Evolutionary conservation across 2,888 invertebrate genomes (phyloP).

Genomic region (Incurvaria masculella): DNA sequence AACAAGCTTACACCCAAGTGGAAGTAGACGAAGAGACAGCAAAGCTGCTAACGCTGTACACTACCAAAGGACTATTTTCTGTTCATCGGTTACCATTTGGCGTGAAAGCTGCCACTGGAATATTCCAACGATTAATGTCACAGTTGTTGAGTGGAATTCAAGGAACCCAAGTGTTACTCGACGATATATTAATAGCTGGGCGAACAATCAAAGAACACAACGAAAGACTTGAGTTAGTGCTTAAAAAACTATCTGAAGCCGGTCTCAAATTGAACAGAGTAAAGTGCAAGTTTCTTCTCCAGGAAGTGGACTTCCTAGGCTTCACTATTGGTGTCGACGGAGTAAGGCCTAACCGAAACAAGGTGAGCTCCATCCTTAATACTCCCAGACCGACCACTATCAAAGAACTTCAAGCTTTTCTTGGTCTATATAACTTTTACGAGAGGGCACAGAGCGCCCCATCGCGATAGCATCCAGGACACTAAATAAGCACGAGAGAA

Average conservation of each 20-base stretch:
- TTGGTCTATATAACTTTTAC: slow-evolving; percentile 19
- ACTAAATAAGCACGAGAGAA: slow-evolving; percentile 11
- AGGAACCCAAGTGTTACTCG: background rate
- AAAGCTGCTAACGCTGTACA: slow-evolving; percentile 15
- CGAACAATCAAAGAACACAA: background rate
- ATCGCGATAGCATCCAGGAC: slow-evolving; percentile 13
- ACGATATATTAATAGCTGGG: background rate
- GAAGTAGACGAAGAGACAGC: slow-evolving; percentile 13
- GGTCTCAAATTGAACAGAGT: slow-evolving; percentile 14
- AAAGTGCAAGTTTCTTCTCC: slow-evolving; percentile 13
- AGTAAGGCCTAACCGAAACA: slow-evolving; percentile 14
- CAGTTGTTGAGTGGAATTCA: background rate
- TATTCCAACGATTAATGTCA: slow-evolving; percentile 15
- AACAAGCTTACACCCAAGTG: slow-evolving; percentile 16
- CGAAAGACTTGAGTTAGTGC: background rate
- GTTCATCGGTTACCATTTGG: slow-evolving; percentile 17
- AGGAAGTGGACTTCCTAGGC: slow-evolving; percentile 16
- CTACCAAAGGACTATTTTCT: slow-evolving; percentile 14
- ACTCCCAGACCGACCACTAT: slow-evolving; percentile 14
- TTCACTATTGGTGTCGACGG: slow-evolving; percentile 15
- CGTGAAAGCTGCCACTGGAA: slow-evolving; percentile 12
- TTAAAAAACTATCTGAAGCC: slow-evolving; percentile 10
- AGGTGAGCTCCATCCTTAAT: slow-evolving; percentile 13
- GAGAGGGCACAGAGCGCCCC: slow-evolving; percentile 15
- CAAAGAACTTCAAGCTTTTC: slow-evolving; percentile 14